Base-by-base conservation (phyloP, 2,113 vertebrate genomes). In the Macroglossus sobrinus region DNA sequence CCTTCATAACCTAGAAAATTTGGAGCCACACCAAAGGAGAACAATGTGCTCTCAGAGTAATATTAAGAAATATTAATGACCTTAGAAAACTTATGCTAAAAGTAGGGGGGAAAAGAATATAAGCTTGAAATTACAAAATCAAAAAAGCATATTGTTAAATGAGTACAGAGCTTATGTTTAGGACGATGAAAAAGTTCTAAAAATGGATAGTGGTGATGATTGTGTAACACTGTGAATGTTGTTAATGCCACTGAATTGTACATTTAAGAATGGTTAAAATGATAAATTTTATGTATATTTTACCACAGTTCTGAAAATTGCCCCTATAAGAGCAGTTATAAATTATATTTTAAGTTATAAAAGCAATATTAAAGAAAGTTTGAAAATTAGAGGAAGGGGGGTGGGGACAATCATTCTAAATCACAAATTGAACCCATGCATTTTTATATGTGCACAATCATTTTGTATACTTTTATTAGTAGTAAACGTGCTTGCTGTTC, bases 321-420 rank as follows among this genome's bases (percentile, higher is more conserved):
- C 3, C 15, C 19, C 19, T n/a, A 22, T 64, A 81, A 66, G 57
- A 47, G 10, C 22, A 95, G 45, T 71, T 92, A 40, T 71, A 78
- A 66, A 75, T 85, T 86, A 47, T 14, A 81, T 90, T 87, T 93
- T 96, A 92, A 87, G 47, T 85, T 66, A 89, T 87, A 84, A 87
- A 87, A 84, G 22, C 30, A 95, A 30, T 78, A 89, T 35, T 68
- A 91, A 59, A 24, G 7, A 11, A 81, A 57, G 5, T 82, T 11
- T 89, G 38, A 93, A 93, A 89, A 93, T 43, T 33, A 96, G 38
- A 79, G 22, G 24, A 72, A 80, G 35, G 61, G 28, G 35, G 30
- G 35, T 53, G 28, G 35, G 30, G 28, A 66, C 76, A 75, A 81
- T 68, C 28, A 89, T 28, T 89, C 53, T 64, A 84, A 72, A 78